phyloP scores from a whole-genome alignment of 2,888 invertebrate species.

The Drosophila cognata region DNA sequence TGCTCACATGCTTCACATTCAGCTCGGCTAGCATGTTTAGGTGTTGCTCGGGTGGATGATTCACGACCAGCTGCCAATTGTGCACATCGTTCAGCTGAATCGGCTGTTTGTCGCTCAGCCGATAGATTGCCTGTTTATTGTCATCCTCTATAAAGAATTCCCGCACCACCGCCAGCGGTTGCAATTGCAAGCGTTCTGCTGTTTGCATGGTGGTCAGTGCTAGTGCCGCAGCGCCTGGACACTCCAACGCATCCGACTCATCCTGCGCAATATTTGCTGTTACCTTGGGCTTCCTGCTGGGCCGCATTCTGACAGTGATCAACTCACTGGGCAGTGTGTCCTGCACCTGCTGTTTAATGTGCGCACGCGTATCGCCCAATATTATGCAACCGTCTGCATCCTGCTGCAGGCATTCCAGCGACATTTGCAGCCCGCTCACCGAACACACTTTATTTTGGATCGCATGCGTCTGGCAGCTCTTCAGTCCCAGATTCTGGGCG shows the following conservation, averaged over 20 bases:
- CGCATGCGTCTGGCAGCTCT: conserved; percentile 94
- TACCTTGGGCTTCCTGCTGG: neutral
- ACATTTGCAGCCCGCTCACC: conserved; percentile 45
- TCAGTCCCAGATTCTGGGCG: conserved; percentile 93
- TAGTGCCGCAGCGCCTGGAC: conserved; percentile 93
- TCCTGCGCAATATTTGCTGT: too few species aligned
- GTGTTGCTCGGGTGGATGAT: conserved; percentile 91
- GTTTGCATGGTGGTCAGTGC: conserved; percentile 92
- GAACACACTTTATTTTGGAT: conserved; percentile 85
- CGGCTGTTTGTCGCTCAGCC: conserved; percentile 86
- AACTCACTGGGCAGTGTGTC: conserved; percentile 87
- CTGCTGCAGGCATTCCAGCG: conserved; percentile 45
- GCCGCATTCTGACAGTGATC: conserved; percentile 2
- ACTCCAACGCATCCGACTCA: accelerated
- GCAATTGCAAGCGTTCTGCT: conserved; percentile 85
- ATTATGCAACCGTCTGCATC: conserved; percentile 47
- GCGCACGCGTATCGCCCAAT: conserved; percentile 55
- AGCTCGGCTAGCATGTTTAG: conserved; percentile 92
- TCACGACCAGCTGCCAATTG: conserved; percentile 90
- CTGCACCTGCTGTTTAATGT: conserved; percentile 93
- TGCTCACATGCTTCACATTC: conserved; percentile 90
- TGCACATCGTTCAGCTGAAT: conserved; percentile 92
- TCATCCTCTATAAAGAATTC: conserved; percentile 55
- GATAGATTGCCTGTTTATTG: conserved; percentile 31
- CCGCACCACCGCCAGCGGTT: conserved; percentile 61